A percentile compares a stretch with the other conserved stretches of the same genome.
phyloP scores from a whole-genome alignment of 2,797 vertebrate genomes.

The Lycodopsis pacificus region DNA sequence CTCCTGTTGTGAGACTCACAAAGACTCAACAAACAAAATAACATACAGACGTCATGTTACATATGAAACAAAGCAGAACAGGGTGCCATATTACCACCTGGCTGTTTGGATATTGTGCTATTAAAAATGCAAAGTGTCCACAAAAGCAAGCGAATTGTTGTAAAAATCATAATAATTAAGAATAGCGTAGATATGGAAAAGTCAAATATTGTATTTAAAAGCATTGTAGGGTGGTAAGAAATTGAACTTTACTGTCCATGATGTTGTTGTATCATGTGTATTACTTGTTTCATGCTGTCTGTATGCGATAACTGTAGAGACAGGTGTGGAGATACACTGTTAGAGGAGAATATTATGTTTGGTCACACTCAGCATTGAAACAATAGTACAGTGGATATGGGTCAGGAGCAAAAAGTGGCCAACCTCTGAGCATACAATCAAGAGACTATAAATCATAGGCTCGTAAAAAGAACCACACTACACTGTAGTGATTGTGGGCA shows the following conservation, averaged over 20 bases:
- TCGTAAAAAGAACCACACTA: constrained; percentile 12
- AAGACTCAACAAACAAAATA: constrained; percentile 7
- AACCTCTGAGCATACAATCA: constrained; percentile 19
- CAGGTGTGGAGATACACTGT: background rate
- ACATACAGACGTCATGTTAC: background rate
- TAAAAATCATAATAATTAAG: background rate
- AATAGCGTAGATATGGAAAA: constrained; percentile 4
- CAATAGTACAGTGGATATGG: constrained; percentile 10
- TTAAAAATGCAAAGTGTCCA: constrained; percentile 17
- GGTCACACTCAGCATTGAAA: background rate
- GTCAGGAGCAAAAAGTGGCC: constrained; percentile 31
- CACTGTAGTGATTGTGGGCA: constrained; percentile 10
- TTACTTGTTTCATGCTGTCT: background rate
- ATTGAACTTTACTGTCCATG: background rate
- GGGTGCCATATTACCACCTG: constrained; percentile 12
- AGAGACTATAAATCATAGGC: constrained; percentile 35
- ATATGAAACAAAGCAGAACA: constrained; percentile 1
- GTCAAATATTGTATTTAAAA: background rate
- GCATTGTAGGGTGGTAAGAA: background rate
- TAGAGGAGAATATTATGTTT: constrained; percentile 4
- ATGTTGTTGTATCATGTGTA: background rate
- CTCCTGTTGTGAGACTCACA: constrained; percentile 25
- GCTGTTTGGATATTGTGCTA: constrained; percentile 10
- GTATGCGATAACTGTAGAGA: background rate
- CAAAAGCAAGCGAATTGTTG: background rate